These are phyloP conservation scores for Ramphastos sulfuratus DNA, from an alignment of 2,113 vertebrate species.

Conservation along the genomic window DNA sequence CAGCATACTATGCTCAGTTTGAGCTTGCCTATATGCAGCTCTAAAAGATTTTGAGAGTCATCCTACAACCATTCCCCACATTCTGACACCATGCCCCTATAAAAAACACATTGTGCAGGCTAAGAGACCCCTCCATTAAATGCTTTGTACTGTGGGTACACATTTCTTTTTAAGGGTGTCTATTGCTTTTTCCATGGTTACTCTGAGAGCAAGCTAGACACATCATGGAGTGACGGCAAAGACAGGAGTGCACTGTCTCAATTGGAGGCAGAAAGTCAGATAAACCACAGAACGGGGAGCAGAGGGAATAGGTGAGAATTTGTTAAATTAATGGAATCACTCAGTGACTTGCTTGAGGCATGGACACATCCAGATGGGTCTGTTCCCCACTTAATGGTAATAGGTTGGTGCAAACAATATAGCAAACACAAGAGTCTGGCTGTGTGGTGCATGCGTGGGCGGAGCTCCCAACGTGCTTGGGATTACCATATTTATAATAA, in stretches of 20 bases:
- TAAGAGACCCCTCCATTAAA: not conserved
- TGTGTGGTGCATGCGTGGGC: not conserved
- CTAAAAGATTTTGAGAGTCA: not conserved
- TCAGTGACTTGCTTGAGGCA: accelerated
- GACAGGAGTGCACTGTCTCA: not conserved
- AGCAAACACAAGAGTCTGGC: not conserved
- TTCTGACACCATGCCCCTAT: not conserved
- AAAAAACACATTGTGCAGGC: not conserved
- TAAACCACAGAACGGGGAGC: not conserved
- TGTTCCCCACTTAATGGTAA: not conserved
- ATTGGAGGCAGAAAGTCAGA: not conserved
- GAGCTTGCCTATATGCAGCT: not conserved
- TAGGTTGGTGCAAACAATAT: not conserved
- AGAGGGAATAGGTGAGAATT: not conserved
- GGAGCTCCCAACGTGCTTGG: not conserved
- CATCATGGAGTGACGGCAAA: not conserved
- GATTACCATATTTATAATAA: not conserved
- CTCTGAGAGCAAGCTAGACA: not conserved
- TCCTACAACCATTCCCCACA: not conserved
- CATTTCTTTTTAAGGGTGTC: not conserved
- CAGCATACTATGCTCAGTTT: not conserved
- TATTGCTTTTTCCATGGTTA: not conserved
- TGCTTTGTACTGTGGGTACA: not conserved
- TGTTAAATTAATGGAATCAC: not conserved
- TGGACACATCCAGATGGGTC: not conserved